Evolutionary conservation across 2,888 invertebrate genomes (phyloP).

Genomic region (Torymus tubicola): DNA sequence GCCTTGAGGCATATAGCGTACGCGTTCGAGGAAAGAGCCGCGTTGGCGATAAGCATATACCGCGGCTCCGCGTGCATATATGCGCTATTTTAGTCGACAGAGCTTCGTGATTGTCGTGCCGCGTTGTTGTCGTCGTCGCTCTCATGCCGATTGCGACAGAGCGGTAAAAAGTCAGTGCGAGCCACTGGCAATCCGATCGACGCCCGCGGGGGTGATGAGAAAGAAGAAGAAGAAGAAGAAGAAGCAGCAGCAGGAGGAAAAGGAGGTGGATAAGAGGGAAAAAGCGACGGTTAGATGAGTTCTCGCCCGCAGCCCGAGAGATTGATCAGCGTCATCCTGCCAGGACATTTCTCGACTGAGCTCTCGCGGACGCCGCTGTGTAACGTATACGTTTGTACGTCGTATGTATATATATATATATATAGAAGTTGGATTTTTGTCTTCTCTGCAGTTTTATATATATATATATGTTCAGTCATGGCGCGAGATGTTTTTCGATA

Average conservation of each 20-base stretch:
- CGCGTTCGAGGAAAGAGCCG: no score
- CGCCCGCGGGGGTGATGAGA: constrained; percentile 29
- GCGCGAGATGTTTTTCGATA: background rate
- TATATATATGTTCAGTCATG: no score
- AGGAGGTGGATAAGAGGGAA: constrained; percentile 42
- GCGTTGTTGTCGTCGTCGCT: no score
- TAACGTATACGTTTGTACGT: constrained; percentile 22
- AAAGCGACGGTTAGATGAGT: constrained; percentile 60
- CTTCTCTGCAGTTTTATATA: constrained; percentile 6
- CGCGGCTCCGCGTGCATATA: no score
- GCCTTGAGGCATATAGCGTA: no score
- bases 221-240: constrained; percentile 35
- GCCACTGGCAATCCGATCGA: constrained; percentile 63
- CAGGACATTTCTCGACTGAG: constrained; percentile 64
- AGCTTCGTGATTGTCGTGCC: no score
- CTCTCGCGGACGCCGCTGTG: constrained; percentile 40
- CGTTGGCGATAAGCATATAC: no score
- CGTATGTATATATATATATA: constrained; percentile 28
- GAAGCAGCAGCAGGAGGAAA: constrained; percentile 24
- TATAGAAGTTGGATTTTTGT: constrained; percentile 6
- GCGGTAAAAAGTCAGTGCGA: constrained; percentile 27
- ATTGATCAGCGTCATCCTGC: constrained; percentile 73
- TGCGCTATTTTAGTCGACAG: no score
- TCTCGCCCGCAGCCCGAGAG: constrained; percentile 62
- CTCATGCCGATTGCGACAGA: no score